Evolutionary conservation across 2,797 vertebrate genomes (phyloP), one percentile per base, ranked within the genome.

Genomic region (Ispidina picta): DNA sequence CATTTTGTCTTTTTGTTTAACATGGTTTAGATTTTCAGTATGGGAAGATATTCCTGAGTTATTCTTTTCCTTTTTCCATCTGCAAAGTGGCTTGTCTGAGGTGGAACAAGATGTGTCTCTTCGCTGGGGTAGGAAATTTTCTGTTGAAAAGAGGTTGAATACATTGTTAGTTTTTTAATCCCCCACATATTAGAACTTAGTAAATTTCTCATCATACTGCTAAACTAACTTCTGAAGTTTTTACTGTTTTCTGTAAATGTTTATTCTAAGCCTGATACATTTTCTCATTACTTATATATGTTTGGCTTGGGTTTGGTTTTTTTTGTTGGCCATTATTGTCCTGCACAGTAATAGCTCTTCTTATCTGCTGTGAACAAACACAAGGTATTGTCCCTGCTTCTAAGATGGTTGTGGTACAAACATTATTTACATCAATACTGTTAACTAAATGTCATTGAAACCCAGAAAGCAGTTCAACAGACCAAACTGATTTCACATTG

Each of bases 121-220:
- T 48, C 79, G 96, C 56, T 79, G 82, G 62, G 64, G 72, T n/a
- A 78, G 77, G 86, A 37, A 72, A 86, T 70, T 83, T 71, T 91
- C 96, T 96, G 8, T 71, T 85, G 77, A 65, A 78, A 92, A 96
- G 37, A 94, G 18, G 31, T 73, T 72, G 56, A 64, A 74, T 28
- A 86, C 64, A 73, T 20, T 65, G 82, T 94, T 44, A 88, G 16
- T 71, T 72, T 84, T 69, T 83, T 54, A 65, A 83, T 55, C 31
- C 33, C 16, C 10, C 16, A 52, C 16, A 14, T 52, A 28, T 41
- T 49, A 19, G 1, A 83, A 71, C 7, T 82, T 52, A 14, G 8
- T 54, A 55, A 55, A 71, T 51, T 79, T 77, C 26, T 55, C 39
- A 68, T 68, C 3, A 0, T 20, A 55, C 46, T 72, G 33, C 46